A percentile compares a stretch with the other conserved stretches of the same genome.
Conservation (phyloP, 2,797 vertebrate species). For the Acestrorhynchus altus region DNA sequence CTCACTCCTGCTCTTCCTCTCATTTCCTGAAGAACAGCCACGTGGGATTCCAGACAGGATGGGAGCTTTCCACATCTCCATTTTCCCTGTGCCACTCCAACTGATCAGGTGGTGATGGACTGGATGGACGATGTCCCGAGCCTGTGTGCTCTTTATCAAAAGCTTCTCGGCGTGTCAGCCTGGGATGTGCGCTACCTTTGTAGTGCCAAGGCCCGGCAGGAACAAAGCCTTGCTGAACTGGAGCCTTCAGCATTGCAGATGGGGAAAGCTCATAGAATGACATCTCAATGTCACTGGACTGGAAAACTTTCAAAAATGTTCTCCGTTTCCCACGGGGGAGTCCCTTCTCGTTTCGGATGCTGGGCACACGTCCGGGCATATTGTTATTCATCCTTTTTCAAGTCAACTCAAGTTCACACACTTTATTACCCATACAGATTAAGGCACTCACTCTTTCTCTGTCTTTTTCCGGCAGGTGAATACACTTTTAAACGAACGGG, state of each 20-base stretch:
- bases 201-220: slow-evolving; percentile 40
- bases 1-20: background rate
- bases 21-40: slow-evolving; percentile 37
- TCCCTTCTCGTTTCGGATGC: slow-evolving; percentile 35
- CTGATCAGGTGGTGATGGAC: slow-evolving; percentile 38
- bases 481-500: slow-evolving; percentile 13
- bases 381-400: slow-evolving; percentile 35
- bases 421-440: slow-evolving; percentile 34
- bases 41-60: slow-evolving; percentile 32
- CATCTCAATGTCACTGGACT: slow-evolving; percentile 56
- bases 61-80: slow-evolving; percentile 9
- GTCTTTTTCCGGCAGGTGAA: slow-evolving; percentile 4
- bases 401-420: slow-evolving; percentile 28
- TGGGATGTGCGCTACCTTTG: slow-evolving; percentile 32
- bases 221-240: slow-evolving; percentile 49
- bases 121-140: slow-evolving; percentile 34
- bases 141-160: slow-evolving; percentile 47
- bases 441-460: slow-evolving; percentile 1
- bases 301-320: slow-evolving; percentile 38
- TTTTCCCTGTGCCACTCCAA: slow-evolving; percentile 21
- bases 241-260: slow-evolving; percentile 39
- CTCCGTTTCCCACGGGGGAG: slow-evolving; percentile 34
- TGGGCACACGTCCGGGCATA: slow-evolving; percentile 21
- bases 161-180: slow-evolving; percentile 9
- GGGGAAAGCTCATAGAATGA: slow-evolving; percentile 47